Percentiles rank a stretch among this genome's conserved stretches.
phyloP scores from a whole-genome alignment of 2,888 invertebrate species.

The Endotricha flammealis region DNA sequence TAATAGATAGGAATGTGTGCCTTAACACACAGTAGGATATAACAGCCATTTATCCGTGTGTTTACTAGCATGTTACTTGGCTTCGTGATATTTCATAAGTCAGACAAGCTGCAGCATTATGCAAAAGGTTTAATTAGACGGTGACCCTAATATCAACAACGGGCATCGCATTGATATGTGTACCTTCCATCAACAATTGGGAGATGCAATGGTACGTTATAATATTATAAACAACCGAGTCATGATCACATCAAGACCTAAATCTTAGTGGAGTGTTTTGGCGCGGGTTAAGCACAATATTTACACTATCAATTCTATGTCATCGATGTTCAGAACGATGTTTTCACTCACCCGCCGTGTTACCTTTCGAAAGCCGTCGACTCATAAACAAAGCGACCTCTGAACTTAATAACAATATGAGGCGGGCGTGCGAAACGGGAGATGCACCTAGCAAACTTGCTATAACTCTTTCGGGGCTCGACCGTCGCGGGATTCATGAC shows the following conservation, averaged over 20 bases:
- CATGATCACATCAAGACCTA: constrained; percentile 34
- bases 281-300: constrained; percentile 61
- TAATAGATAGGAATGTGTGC: constrained; percentile 21
- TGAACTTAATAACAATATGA: constrained; percentile 76
- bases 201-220: no score
- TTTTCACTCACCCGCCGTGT: constrained; percentile 70
- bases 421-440: constrained; percentile 74
- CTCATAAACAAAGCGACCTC: constrained; percentile 75
- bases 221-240: constrained; percentile 17
- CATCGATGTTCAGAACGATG: constrained; percentile 62
- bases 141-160: neutral
- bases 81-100: neutral
- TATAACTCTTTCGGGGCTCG: constrained; percentile 67
- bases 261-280: constrained; percentile 43
- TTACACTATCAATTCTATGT: constrained; percentile 74
- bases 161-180: neutral
- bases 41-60: constrained; percentile 5
- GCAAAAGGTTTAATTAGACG: neutral
- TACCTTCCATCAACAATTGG: no score
- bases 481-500: constrained; percentile 51
- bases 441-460: constrained; percentile 66
- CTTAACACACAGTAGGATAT: neutral
- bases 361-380: constrained; percentile 72
- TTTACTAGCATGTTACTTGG: constrained; percentile 9
- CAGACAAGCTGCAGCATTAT: constrained; percentile 2